These are phyloP conservation scores for Drosophila bunnanda DNA, from an alignment of 2,888 invertebrate genomes.

Conservation along the genomic window DNA sequence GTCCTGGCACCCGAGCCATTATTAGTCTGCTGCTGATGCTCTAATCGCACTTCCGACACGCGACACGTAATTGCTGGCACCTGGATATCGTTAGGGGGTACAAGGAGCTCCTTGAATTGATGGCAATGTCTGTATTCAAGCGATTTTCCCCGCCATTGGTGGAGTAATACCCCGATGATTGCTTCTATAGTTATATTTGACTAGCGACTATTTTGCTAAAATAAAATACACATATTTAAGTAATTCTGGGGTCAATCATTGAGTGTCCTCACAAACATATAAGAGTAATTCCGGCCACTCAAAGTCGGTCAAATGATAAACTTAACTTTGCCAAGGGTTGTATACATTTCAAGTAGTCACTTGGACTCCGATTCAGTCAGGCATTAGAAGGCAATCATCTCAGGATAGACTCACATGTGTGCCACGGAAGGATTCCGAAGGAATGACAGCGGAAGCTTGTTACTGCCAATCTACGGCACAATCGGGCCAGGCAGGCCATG, in stretches of 20 bases:
- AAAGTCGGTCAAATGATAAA: conserved; percentile 11
- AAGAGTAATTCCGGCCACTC: conserved; percentile 31
- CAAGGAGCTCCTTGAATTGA: conserved; percentile 3
- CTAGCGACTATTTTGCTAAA: not conserved
- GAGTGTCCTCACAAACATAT: conserved; percentile 18
- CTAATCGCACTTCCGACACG: conserved; percentile 59
- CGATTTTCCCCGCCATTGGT: not conserved
- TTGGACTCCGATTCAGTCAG: conserved; percentile 31
- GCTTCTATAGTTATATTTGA: not conserved
- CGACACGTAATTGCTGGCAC: conserved; percentile 50
- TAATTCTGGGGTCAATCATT: not conserved
- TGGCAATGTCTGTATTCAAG: not conserved
- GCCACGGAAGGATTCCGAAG: conserved; percentile 1
- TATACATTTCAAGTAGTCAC: conserved; percentile 34
- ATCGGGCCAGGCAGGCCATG: conserved; percentile 10
- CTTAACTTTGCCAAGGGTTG: conserved; percentile 10
- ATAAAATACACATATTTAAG: not conserved
- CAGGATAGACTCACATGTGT: conserved; percentile 7
- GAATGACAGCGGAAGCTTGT: conserved; percentile 37
- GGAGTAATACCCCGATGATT: not conserved
- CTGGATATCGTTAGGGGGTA: conserved; percentile 13
- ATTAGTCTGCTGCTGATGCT: conserved; percentile 49
- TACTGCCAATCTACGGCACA: conserved; percentile 34
- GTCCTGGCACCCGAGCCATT: conserved; percentile 28
- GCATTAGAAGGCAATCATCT: conserved; percentile 43